Base-by-base conservation (phyloP, 2,797 vertebrate genomes). In the Danio tinwini region DNA sequence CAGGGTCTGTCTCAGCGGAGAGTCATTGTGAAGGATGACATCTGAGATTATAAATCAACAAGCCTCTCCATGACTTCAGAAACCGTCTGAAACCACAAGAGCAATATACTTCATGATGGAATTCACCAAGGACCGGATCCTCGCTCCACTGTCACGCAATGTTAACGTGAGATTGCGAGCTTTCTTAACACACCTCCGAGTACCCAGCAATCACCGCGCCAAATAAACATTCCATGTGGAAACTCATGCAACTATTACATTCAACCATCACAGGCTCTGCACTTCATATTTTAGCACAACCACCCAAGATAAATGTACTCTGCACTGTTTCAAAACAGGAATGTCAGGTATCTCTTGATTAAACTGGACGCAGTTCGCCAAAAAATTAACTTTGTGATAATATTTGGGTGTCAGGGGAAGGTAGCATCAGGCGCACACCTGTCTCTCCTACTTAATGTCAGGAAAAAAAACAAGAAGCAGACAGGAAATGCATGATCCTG, bases 71-170 rank as follows among this genome's bases (percentile, higher is more conserved):
- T 85, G 88, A 89, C 87, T 90, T 87, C 86, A 90, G 86, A 90
- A 90, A 90, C 85, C 81, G 72, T 83, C 77, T 81, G 86, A 91
- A 92, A 91, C 91, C 89, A 86, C 90, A 91, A 84, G 87, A 91
- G 89, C 88, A 86, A 78, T 87, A 89, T 80, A 85, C 88, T 92
- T 87, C 88, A 90, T 87, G 64, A 78, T 88, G 90, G 91, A 92
- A 93, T 93, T 90, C 89, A 87, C 88, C 83, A 87, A 92, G 89
- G 91, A 93, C 91, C 87, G 86, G 90, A 92, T 89, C 86, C 88
- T 90, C 86, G 88, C 88, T 91, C 88, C 86, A 85, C 81, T 82
- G 90, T 92, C 93, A 93, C 89, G 90, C 91, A 87, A 92, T 74
- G 77, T 88, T 88, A 85, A 86, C 63, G 85, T 37, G 45, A 77